Conservation (phyloP, 1,140 invertebrate genomes). For the Neodiprion virginianus region DNA sequence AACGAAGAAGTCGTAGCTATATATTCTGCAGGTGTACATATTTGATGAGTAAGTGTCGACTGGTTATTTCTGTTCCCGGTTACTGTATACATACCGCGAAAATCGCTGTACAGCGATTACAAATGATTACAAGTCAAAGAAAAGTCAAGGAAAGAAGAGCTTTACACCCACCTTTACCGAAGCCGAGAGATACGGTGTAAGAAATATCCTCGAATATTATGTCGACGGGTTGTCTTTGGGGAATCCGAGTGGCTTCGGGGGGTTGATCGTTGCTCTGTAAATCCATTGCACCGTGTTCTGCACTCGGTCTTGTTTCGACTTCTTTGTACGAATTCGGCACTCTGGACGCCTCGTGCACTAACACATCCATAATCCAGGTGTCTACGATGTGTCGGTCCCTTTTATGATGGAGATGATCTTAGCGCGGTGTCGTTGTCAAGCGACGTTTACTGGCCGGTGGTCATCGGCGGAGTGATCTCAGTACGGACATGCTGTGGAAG, state of each 20-base stretch:
- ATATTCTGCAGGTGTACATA: too few species aligned
- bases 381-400: neutral
- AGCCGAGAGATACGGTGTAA: slow-evolving; percentile 73
- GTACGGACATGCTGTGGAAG: neutral
- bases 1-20: too few species aligned
- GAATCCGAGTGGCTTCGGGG: slow-evolving; percentile 1
- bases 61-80: too few species aligned
- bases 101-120: too few species aligned
- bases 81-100: too few species aligned
- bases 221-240: slow-evolving; percentile 64
- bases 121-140: too few species aligned
- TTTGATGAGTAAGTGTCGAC: too few species aligned
- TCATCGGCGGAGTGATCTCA: slow-evolving; percentile 1
- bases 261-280: neutral
- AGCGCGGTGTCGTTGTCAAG: neutral
- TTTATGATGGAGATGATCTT: neutral
- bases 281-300: neutral
- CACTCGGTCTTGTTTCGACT: neutral
- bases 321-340: slow-evolving; percentile 18
- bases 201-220: slow-evolving; percentile 75
- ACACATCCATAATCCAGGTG: slow-evolving; percentile 47
- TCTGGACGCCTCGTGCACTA: slow-evolving; percentile 53
- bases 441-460: slow-evolving; percentile 1
- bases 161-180: slow-evolving; percentile 68
- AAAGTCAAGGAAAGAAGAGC: too few species aligned